Conservation (phyloP, 1,140 invertebrate species). For the Venustaconcha ellipsiformis region DNA sequence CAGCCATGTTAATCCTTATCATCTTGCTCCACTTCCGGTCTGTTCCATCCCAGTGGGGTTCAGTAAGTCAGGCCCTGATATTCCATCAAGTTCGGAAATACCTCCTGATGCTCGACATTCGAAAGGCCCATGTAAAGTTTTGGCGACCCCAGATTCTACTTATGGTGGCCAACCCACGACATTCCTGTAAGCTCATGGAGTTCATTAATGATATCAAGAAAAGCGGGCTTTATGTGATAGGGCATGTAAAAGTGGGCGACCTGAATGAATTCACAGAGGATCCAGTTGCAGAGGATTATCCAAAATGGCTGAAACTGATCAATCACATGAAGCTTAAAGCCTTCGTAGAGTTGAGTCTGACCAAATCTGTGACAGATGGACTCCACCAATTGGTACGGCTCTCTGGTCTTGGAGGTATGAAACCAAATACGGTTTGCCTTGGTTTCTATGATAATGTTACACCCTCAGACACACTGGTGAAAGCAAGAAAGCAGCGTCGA, state of each 20-base stretch:
- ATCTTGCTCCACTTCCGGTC: constrained; percentile 93
- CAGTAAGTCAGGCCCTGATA: constrained; percentile 97
- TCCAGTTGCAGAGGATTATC: constrained; percentile 76
- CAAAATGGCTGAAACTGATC: constrained; percentile 88
- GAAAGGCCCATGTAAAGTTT: constrained; percentile 99
- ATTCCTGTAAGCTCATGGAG: constrained; percentile 90
- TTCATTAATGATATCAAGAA: constrained; percentile 99
- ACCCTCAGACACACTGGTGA: constrained; percentile 52
- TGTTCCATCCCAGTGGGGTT: constrained; percentile 92
- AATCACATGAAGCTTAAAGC: constrained; percentile 95
- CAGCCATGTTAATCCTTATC: constrained; percentile 87
- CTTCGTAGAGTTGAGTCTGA: constrained; percentile 95
- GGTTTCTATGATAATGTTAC: constrained; percentile 80
- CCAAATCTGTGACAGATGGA: constrained; percentile 86
- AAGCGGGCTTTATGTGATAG: constrained; percentile 94
- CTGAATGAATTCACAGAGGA: constrained; percentile 55
- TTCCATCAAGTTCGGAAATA: constrained; percentile 99
- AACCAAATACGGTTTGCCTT: constrained; percentile 92
- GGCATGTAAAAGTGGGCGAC: constrained; percentile 82
- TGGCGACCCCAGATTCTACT: constrained; percentile 98
- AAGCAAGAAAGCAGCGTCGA: constrained; percentile 27
- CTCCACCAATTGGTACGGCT: constrained; percentile 92
- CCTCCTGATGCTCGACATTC: constrained; percentile 91
- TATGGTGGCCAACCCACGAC: constrained; percentile 91
- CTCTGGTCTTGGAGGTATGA: constrained; percentile 98